phyloP scores from a whole-genome alignment of 2,888 invertebrate genomes.

The Papilio demoleus region DNA sequence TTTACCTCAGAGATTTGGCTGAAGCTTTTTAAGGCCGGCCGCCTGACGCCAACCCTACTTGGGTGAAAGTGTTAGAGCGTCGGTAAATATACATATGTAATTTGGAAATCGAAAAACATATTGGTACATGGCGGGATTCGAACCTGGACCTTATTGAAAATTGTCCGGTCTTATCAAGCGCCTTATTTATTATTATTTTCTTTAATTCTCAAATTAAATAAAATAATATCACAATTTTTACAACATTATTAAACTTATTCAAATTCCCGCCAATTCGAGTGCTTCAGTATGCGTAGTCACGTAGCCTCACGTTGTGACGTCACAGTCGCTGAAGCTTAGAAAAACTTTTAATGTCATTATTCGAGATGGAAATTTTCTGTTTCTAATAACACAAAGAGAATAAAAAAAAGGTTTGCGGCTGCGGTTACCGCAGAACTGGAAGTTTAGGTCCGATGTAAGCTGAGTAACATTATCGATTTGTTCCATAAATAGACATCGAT shows the following conservation, averaged over 20 bases:
- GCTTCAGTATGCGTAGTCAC: constrained; percentile 9
- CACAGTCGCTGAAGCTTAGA: background rate
- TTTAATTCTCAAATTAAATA: too few relatives aligned
- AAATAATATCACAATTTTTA: background rate
- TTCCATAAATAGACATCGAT: constrained; percentile 6
- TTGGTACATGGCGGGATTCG: too few relatives aligned
- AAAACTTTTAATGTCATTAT: background rate
- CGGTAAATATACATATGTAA: too few relatives aligned
- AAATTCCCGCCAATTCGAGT: background rate
- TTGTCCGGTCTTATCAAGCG: too few relatives aligned
- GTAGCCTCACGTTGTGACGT: constrained; percentile 1
- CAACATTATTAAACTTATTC: too few relatives aligned
- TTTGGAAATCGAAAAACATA: too few relatives aligned
- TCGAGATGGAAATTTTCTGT: background rate
- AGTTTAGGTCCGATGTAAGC: background rate
- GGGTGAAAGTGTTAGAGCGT: too few relatives aligned
- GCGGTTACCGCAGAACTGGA: constrained; percentile 17
- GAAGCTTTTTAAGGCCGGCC: too few relatives aligned
- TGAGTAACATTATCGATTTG: constrained; percentile 12
- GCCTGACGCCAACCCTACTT: too few relatives aligned
- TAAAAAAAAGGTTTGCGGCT: constrained; percentile 17
- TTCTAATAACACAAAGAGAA: background rate
- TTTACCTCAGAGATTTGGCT: too few relatives aligned
- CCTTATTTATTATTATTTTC: too few relatives aligned
- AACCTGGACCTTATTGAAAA: too few relatives aligned